phyloP scores from a whole-genome alignment of 2,888 invertebrate genomes.

The Cheilosia urbana region DNA sequence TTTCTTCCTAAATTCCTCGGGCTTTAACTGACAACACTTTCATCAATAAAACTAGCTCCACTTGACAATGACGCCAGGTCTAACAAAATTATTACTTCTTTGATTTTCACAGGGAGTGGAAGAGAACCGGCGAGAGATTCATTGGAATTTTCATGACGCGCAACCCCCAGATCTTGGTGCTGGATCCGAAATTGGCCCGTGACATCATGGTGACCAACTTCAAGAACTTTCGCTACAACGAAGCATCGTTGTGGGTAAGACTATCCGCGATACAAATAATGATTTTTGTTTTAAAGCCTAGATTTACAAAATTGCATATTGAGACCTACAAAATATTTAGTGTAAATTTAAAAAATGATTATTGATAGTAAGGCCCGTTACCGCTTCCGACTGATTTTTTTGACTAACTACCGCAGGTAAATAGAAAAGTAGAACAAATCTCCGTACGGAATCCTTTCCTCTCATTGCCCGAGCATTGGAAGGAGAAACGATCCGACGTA shows the following conservation, averaged over 20 bases:
- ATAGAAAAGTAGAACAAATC: constrained; percentile 76
- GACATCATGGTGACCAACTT: constrained; percentile 78
- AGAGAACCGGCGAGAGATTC: constrained; percentile 68
- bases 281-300: too few relatives aligned
- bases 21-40: too few relatives aligned
- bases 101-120: constrained; percentile 11
- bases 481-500: constrained; percentile 75
- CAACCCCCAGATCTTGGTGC: constrained; percentile 79
- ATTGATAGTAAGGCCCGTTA: too few relatives aligned
- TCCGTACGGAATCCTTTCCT: constrained; percentile 79
- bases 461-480: constrained; percentile 78
- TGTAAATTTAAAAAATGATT: too few relatives aligned
- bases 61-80: too few relatives aligned
- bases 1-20: too few relatives aligned
- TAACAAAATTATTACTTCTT: too few relatives aligned
- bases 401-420: constrained; percentile 18
- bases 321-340: too few relatives aligned
- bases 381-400: neutral
- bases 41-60: too few relatives aligned
- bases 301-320: too few relatives aligned
- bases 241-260: constrained; percentile 60
- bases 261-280: too few relatives aligned
- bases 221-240: constrained; percentile 73
- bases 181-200: constrained; percentile 79
- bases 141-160: constrained; percentile 81